Evolutionary conservation across 2,113 vertebrate species (phyloP), one percentile per base, ranked within the genome.

Genomic region (Gallinago paraguaiae): DNA sequence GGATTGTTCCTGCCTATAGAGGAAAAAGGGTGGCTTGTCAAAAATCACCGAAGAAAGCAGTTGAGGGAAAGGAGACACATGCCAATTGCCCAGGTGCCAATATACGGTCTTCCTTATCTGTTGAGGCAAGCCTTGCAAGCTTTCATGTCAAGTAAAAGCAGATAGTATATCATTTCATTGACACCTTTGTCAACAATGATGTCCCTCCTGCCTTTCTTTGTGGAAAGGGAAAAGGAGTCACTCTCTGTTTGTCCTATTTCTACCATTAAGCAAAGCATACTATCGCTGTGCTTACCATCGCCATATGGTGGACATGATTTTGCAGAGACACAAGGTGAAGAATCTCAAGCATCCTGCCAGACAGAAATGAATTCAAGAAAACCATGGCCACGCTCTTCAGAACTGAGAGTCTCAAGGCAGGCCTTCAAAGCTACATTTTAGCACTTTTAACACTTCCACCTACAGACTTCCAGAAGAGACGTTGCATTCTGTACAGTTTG

Each of bases 381-480:
- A 75, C 27, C 48, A 76, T 12, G 35, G 33, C 30, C 72, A 69
- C 20, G 15, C 9, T 68, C 64, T 84, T 67, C 64, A 75, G 77
- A 95, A 35, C 9, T 12, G 27, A 75, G 48, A 60, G 27, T 81
- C 31, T 79, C 20, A 39, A 89, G 48, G 51, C 61, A 86, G 39
- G 35, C 27, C 45, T 93, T 92, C 69, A 78, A 68, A 94, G 25
- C 51, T 90, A 61, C 46, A 39, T 78, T 91, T 95, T 68, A 92
- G 56, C 74, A 86, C 69, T 86, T 85, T 86, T 48, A 78, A 63
- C 82, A 63, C 78, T 76, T 82, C 61, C 43, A 91, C 88, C 60
- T 57, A 75, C 60, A 91, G 81, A 64, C 50, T 91, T 93, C 39
- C 74, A 91, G 65, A 89, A 89, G 53, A 91, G 43, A 27, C 14